Percentiles rank a stretch among this genome's conserved stretches.
Evolutionary conservation across 2,888 invertebrate species (phyloP).

Genomic region (Bhutanitis thaidina): DNA sequence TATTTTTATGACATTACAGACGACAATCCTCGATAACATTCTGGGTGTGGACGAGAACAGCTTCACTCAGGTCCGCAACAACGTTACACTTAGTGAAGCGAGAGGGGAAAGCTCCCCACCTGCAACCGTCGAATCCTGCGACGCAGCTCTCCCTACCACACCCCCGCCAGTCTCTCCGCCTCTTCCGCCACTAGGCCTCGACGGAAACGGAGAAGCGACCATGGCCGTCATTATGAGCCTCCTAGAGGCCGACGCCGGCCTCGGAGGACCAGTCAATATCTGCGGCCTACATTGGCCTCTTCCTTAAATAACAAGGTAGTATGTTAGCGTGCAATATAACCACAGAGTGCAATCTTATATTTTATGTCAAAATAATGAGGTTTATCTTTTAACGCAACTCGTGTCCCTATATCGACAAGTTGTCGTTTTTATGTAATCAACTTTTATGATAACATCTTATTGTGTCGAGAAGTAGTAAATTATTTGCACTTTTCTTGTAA

Average conservation of each 20-base stretch:
- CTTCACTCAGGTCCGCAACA: slow-evolving; percentile 50
- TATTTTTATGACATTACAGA: slow-evolving; percentile 26
- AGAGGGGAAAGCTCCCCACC: slow-evolving; percentile 31
- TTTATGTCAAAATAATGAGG: neutral
- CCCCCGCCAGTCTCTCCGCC: slow-evolving; percentile 44
- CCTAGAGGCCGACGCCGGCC: slow-evolving; percentile 92
- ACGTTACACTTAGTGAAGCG: slow-evolving; percentile 51
- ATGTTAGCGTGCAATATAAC: neutral
- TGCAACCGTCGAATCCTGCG: slow-evolving; percentile 23
- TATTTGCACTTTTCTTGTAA: too few relatives aligned
- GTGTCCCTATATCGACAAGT: too few relatives aligned
- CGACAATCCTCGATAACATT: slow-evolving; percentile 48
- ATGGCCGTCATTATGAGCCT: slow-evolving; percentile 96
- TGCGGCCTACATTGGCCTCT: slow-evolving; percentile 92
- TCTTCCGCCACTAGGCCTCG: slow-evolving; percentile 60
- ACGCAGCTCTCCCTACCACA: slow-evolving; percentile 44
- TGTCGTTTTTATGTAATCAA: too few relatives aligned
- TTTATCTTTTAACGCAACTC: neutral
- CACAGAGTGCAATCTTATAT: neutral
- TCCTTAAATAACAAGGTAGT: slow-evolving; percentile 65
- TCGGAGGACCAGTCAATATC: slow-evolving; percentile 93
- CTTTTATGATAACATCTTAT: too few relatives aligned
- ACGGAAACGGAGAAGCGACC: slow-evolving; percentile 92
- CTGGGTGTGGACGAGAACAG: slow-evolving; percentile 36
- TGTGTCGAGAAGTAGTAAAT: too few relatives aligned